Evolutionary conservation across 2,888 invertebrate genomes (phyloP).

Genomic region (Nephrotoma guestfalica): DNA sequence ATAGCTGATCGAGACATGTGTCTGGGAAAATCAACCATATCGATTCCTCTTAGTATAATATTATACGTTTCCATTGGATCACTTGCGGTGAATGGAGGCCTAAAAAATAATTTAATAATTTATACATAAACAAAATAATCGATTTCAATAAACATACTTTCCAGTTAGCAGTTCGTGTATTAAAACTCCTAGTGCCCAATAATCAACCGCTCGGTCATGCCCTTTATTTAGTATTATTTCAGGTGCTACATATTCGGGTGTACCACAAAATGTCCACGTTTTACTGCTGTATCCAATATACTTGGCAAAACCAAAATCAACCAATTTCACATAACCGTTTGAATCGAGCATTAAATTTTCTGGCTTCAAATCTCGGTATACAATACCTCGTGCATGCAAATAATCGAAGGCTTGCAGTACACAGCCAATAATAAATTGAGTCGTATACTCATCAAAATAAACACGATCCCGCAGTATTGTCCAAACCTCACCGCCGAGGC

Average conservation of each 20-base stretch:
- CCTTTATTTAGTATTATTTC: conserved; percentile 78
- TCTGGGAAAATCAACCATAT: conserved; percentile 71
- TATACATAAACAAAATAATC: conserved; percentile 25
- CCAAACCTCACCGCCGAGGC: conserved; percentile 91
- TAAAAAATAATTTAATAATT: conserved; percentile 10
- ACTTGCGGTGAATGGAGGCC: conserved; percentile 74
- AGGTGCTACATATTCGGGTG: conserved; percentile 80
- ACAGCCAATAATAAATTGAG: conserved; percentile 82
- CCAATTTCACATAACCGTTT: conserved; percentile 79
- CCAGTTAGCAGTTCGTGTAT: conserved; percentile 79
- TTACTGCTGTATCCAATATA: conserved; percentile 63
- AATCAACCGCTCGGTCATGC: conserved; percentile 73
- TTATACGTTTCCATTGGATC: conserved; percentile 95
- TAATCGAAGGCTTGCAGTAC: conserved; percentile 88
- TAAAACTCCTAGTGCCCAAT: conserved; percentile 85
- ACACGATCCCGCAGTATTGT: conserved; percentile 76
- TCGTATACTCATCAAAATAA: conserved; percentile 64
- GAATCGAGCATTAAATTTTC: conserved; percentile 82
- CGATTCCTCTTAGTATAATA: conserved; percentile 81
- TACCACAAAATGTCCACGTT: conserved; percentile 96
- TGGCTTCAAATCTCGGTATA: conserved; percentile 85
- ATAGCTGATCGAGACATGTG: conserved; percentile 66
- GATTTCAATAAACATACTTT: conserved; percentile 39
- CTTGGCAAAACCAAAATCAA: conserved; percentile 92
- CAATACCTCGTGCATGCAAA: conserved; percentile 69